Conservation (phyloP, 2,888 invertebrate genomes). For the Plagodis dolabraria region DNA sequence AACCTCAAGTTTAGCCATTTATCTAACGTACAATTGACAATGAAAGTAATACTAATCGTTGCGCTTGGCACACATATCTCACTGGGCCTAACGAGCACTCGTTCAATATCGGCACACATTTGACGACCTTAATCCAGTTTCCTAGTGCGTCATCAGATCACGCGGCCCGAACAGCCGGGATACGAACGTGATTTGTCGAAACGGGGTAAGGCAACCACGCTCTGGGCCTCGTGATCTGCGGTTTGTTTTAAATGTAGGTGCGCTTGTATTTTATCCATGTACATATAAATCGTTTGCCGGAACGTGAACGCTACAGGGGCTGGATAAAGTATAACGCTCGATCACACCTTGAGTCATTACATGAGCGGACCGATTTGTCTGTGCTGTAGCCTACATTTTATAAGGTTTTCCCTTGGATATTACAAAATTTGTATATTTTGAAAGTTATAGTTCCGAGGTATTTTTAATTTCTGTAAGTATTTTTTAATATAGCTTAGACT, state of each 20-base stretch:
- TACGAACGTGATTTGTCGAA: constrained; percentile 56
- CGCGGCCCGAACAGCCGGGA: constrained; percentile 42
- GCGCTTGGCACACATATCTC: constrained; percentile 19
- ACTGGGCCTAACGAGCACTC: constrained; percentile 20
- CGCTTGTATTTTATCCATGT: constrained; percentile 33
- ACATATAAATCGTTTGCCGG: constrained; percentile 33
- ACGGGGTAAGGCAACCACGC: constrained; percentile 52
- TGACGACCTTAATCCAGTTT: constrained; percentile 38
- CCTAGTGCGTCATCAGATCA: constrained; percentile 53
- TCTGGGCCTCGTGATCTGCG: constrained; percentile 55
- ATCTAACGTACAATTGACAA: constrained; percentile 18
- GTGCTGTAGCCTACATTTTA: background rate
- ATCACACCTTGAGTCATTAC: constrained; percentile 33
- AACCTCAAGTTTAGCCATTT: constrained; percentile 15
- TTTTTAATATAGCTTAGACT: too few relatives aligned
- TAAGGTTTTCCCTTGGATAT: too few relatives aligned
- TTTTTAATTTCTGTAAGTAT: too few relatives aligned
- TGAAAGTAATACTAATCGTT: constrained; percentile 28
- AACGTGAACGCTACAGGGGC: constrained; percentile 37
- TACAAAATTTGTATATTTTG: too few relatives aligned
- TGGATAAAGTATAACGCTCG: constrained; percentile 31
- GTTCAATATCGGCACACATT: constrained; percentile 19
- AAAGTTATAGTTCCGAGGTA: too few relatives aligned
- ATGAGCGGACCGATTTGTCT: constrained; percentile 13
- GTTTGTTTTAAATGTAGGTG: constrained; percentile 43